These are phyloP conservation scores for Orius insidiosus DNA, from an alignment of 1,140 invertebrate genomes.

Conservation along the genomic window DNA sequence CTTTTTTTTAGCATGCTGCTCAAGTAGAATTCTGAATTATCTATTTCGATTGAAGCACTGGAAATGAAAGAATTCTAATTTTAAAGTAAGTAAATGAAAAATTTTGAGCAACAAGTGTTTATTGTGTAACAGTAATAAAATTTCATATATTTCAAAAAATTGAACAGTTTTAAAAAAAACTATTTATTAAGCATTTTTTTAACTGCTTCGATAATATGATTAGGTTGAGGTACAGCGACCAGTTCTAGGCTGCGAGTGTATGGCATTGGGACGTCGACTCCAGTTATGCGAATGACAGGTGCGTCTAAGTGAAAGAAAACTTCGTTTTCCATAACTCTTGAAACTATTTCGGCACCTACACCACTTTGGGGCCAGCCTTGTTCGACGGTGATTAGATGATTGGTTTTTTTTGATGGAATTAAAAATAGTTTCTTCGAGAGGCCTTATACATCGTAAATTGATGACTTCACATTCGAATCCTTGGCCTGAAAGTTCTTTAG, in stretches of 20 bases:
- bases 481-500: slow-evolving; percentile 66
- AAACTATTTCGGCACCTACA: slow-evolving; percentile 88
- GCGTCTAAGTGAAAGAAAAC: slow-evolving; percentile 94
- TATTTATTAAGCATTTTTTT: slow-evolving; percentile 36
- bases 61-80: no score
- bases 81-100: no score
- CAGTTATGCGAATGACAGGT: slow-evolving; percentile 79
- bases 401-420: slow-evolving; percentile 87
- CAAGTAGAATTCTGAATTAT: no score
- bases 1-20: no score
- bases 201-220: slow-evolving; percentile 44
- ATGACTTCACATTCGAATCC: slow-evolving; percentile 92
- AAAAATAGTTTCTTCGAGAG: slow-evolving; percentile 73
- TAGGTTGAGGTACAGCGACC: slow-evolving; percentile 54
- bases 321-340: slow-evolving; percentile 85
- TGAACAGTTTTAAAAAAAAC: no score
- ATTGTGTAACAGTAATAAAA: no score
- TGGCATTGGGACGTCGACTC: slow-evolving; percentile 94
- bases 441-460: slow-evolving; percentile 86
- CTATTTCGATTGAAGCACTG: no score
- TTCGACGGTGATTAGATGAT: slow-evolving; percentile 88
- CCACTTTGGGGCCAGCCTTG: slow-evolving; percentile 93
- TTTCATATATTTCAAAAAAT: no score
- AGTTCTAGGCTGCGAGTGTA: slow-evolving; percentile 78
- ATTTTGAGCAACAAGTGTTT: no score